phyloP scores from a whole-genome alignment of 2,888 invertebrate species.

The Mystacides longicornis region DNA sequence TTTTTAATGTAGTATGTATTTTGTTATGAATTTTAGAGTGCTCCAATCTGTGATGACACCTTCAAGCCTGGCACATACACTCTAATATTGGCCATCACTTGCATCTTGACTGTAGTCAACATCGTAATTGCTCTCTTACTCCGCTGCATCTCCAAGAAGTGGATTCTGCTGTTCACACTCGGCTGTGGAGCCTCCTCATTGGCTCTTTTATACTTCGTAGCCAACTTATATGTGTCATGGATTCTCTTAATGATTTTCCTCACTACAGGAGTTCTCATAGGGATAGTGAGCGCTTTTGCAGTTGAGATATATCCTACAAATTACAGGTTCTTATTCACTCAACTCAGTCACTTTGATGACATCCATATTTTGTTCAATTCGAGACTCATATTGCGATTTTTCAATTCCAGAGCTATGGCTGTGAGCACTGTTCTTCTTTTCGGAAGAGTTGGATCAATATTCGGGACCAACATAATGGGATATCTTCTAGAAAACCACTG shows the following conservation, averaged over 20 bases:
- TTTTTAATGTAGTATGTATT: background rate
- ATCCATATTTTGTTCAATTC: background rate
- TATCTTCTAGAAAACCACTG: constrained; percentile 50
- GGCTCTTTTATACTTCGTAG: constrained; percentile 37
- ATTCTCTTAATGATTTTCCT: constrained; percentile 45
- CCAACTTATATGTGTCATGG: constrained; percentile 39
- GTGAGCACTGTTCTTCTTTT: constrained; percentile 50
- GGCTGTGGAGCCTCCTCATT: constrained; percentile 33
- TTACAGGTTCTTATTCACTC: constrained; percentile 33
- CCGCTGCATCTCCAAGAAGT: constrained; percentile 34
- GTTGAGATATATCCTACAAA: constrained; percentile 46
- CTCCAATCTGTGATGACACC: constrained; percentile 36
- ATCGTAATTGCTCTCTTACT: constrained; percentile 41
- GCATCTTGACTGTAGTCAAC: constrained; percentile 38
- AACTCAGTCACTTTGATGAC: background rate
- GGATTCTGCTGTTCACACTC: constrained; percentile 34
- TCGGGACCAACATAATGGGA: constrained; percentile 53
- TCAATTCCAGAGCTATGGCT: constrained; percentile 47
- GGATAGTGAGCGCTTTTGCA: constrained; percentile 43
- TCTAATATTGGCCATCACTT: constrained; percentile 43
- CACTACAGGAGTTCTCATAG: constrained; percentile 42
- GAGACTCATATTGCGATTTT: background rate
- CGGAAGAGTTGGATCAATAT: constrained; percentile 51
- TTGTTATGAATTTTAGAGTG: background rate
- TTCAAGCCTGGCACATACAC: constrained; percentile 42